Base-by-base conservation (phyloP, 2,113 vertebrate genomes). In the Potamarius usumacintae region DNA sequence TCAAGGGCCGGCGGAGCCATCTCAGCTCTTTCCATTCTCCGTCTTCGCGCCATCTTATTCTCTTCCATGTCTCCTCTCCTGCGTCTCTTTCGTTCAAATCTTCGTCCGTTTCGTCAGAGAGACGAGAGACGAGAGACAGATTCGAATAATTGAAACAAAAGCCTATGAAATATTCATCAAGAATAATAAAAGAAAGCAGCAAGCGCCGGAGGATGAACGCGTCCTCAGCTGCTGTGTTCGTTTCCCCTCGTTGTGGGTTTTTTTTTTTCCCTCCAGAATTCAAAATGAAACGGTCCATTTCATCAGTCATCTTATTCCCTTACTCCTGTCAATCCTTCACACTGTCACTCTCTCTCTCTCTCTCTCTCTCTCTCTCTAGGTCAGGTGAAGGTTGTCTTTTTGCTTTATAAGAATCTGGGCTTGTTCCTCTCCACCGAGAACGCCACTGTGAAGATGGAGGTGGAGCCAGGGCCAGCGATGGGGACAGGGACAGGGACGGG, bases 321-420 rank as follows among this genome's bases (percentile, higher is more conserved):
- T 93, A 27, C 83, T 55, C 27, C 34, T 58, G 15, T 20, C 79
- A 34, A 11, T 84, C 50, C 62, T n/a, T 14, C 34, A 17, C 63
- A 91, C 90, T 86, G 85, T 93, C 92, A 86, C 90, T 89, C 80
- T 69, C n/a, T 82, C 55, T 88, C 69, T 74, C 90, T 89, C 80
- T 69, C n/a, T 82, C 55, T 88, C 69, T 74, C 55, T 88, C 69
- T 74, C 52, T 84, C 85, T 52, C 52, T 93, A 98, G 97, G 97
- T 86, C 97, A 97, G 91, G 97, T 97, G 89, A 98, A 98, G 92
- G 97, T 98, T 69, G 97, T 98, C 77, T 98, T 98, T 88, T 94
- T 97, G 65, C 94, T 98, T 7, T 98, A 98, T 92, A 98, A 98
- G 92, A 98, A 98, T 90, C 91, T 98, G 94, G 97, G 97, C 18